These are phyloP conservation scores for Brachionus angularis DNA, from an alignment of 1,140 invertebrate species.

Conservation along the genomic window DNA sequence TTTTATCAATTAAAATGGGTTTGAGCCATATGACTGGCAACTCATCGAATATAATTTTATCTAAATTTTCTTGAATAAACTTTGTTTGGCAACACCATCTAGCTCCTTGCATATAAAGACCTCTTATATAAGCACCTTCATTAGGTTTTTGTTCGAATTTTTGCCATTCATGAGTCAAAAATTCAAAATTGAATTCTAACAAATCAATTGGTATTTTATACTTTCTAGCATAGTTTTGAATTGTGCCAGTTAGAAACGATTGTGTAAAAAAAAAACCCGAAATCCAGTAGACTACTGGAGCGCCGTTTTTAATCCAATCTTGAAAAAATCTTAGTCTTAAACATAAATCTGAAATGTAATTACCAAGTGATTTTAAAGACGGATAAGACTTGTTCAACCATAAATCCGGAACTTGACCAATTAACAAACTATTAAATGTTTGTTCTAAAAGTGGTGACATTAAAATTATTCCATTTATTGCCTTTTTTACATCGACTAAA, in stretches of 20 bases:
- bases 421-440: constrained; percentile 74
- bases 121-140: constrained; percentile 57
- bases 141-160: constrained; percentile 51
- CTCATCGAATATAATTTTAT: constrained; percentile 74
- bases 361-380: constrained; percentile 58
- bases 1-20: background rate
- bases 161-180: constrained; percentile 46
- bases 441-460: constrained; percentile 84
- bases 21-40: constrained; percentile 65
- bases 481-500: constrained; percentile 70
- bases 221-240: constrained; percentile 52
- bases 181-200: constrained; percentile 56
- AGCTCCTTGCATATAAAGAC: constrained; percentile 60
- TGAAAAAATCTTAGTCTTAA: constrained; percentile 47
- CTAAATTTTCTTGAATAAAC: constrained; percentile 70
- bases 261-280: constrained; percentile 58
- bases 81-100: constrained; percentile 60
- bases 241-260: constrained; percentile 57
- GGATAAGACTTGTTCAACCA: constrained; percentile 60
- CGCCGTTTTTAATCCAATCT: background rate
- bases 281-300: constrained; percentile 54
- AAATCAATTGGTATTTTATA: constrained; percentile 59
- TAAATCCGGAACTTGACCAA: constrained; percentile 69
- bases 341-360: constrained; percentile 57
- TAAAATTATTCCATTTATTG: constrained; percentile 73